phyloP scores from a whole-genome alignment of 2,113 vertebrate species.

The Alces alces region DNA sequence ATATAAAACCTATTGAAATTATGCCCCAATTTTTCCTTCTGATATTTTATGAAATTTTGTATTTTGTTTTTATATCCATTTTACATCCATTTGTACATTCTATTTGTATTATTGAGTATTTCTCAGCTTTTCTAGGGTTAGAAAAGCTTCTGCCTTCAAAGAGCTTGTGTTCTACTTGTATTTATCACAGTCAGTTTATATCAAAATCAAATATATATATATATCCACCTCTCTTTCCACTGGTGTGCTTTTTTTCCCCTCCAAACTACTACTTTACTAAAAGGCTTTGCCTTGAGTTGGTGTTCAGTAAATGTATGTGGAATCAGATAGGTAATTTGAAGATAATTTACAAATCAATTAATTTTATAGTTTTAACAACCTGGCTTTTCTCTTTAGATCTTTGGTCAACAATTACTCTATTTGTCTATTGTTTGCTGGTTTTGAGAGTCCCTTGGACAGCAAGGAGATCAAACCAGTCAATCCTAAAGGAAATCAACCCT shows the following conservation, averaged over 20 bases:
- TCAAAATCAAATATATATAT: not conserved
- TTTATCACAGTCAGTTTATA: not conserved
- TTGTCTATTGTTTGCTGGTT: not conserved
- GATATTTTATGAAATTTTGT: not conserved
- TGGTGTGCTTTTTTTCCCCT: not conserved
- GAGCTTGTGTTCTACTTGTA: not conserved
- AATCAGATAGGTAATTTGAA: not conserved
- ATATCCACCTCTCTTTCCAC: not conserved
- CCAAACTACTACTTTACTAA: not conserved
- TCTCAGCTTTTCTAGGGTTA: not conserved
- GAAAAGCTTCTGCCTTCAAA: not conserved
- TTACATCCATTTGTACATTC: not conserved
- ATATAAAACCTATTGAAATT: not conserved
- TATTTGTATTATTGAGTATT: not conserved
- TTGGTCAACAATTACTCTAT: not conserved
- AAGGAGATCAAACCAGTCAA: not conserved
- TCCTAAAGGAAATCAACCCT: not conserved
- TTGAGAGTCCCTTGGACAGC: not conserved
- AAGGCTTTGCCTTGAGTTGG: not conserved
- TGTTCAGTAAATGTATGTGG: not conserved
- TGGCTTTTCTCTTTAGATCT: not conserved
- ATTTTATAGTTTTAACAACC: not conserved
- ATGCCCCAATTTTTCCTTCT: rapidly evolving
- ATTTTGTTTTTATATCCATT: not conserved
- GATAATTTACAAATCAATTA: not conserved